phyloP scores from a whole-genome alignment of 2,888 invertebrate species.

The Limenitis camilla region DNA sequence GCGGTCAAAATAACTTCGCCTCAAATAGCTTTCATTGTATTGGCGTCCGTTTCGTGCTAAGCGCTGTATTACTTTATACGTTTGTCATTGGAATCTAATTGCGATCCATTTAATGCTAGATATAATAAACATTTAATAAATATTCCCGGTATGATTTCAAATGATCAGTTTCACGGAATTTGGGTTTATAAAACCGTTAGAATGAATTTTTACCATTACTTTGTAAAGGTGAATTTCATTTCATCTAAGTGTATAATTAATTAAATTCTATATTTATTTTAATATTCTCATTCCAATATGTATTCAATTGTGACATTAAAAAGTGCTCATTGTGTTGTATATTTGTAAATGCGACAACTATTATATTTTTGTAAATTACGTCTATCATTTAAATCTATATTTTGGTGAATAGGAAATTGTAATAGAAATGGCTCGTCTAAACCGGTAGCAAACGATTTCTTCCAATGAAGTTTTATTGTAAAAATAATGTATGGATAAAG shows the following conservation, averaged over 20 bases:
- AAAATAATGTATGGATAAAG: not conserved
- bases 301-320: slow-evolving; percentile 43
- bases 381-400: slow-evolving; percentile 38
- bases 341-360: slow-evolving; percentile 46
- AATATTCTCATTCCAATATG: slow-evolving; percentile 56
- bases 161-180: too few relatives aligned
- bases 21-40: slow-evolving; percentile 39
- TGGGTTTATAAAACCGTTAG: not conserved
- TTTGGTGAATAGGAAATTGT: slow-evolving; percentile 40
- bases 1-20: slow-evolving; percentile 35
- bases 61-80: too few relatives aligned
- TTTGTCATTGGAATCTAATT: too few relatives aligned
- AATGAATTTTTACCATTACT: too few relatives aligned
- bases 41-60: slow-evolving; percentile 30
- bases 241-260: slow-evolving; percentile 12
- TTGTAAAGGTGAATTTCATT: too few relatives aligned
- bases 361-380: slow-evolving; percentile 67
- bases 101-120: too few relatives aligned
- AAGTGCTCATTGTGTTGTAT: slow-evolving; percentile 56
- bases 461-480: not conserved
- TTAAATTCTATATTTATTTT: slow-evolving; percentile 32
- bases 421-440: slow-evolving; percentile 48
- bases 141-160: too few relatives aligned
- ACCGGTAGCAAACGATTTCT: slow-evolving; percentile 3
- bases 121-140: too few relatives aligned